A percentile compares a stretch with the other conserved stretches of the same genome.
Evolutionary conservation across 2,888 invertebrate genomes (phyloP).

Genomic region (Corbicula japonica): DNA sequence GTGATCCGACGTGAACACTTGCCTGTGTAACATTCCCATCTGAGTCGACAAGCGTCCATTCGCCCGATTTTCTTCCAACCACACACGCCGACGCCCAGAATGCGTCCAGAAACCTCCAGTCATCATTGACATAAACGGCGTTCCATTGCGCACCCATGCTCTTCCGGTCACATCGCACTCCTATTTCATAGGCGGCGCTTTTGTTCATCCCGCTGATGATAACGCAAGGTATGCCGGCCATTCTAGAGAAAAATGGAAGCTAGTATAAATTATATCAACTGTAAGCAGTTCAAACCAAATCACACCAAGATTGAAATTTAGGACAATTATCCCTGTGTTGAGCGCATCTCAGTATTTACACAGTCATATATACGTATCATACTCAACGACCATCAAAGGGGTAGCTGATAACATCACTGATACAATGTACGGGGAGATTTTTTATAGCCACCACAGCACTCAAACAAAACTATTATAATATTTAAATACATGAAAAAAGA

Average conservation of each 20-base stretch:
- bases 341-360: no score
- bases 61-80: conserved; percentile 79
- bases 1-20: background rate
- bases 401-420: no score
- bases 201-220: conserved; percentile 85
- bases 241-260: conserved; percentile 72
- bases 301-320: no score
- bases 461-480: no score
- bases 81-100: conserved; percentile 85
- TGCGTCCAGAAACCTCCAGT: conserved; percentile 84
- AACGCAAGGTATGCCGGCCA: conserved; percentile 82
- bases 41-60: conserved; percentile 82
- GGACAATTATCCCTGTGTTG: no score
- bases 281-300: no score
- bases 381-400: no score
- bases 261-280: no score
- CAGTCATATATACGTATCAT: no score
- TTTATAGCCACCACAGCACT: no score
- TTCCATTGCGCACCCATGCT: conserved; percentile 86
- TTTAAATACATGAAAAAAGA: no score
- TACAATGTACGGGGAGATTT: no score
- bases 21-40: conserved; percentile 75
- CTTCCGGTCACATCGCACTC: conserved; percentile 77
- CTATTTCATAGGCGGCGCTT: conserved; percentile 85
- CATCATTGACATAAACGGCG: conserved; percentile 81